A percentile compares a stretch with the other conserved stretches of the same genome.
Conservation (phyloP, 1,140 invertebrate genomes). For the Mycetomoellerius zeteki region DNA sequence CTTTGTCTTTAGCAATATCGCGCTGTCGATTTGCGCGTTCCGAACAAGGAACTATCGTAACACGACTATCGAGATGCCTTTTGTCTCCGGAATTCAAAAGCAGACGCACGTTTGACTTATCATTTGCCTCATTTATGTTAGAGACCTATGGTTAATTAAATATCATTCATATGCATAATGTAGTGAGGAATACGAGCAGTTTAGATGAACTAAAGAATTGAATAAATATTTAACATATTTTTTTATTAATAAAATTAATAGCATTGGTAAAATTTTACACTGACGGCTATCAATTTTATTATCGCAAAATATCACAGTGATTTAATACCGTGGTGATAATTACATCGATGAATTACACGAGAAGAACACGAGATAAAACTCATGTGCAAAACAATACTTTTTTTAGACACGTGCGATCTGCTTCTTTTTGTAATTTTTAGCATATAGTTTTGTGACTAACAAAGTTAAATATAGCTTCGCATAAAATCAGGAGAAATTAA, state of each 20-base stretch:
- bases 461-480: constrained; percentile 33
- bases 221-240: background rate
- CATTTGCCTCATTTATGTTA: background rate
- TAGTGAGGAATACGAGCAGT: background rate
- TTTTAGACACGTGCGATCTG: constrained; percentile 28
- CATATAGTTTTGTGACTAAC: constrained; percentile 28
- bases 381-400: background rate
- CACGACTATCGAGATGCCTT: constrained; percentile 78
- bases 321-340: background rate
- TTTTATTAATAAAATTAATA: constrained; percentile 1
- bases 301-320: background rate
- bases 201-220: background rate
- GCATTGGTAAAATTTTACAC: background rate
- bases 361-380: too few species aligned
- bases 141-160: background rate
- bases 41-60: constrained; percentile 59
- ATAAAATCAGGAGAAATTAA: constrained; percentile 40
- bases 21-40: constrained; percentile 56
- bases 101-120: constrained; percentile 40
- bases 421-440: constrained; percentile 30
- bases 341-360: background rate
- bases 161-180: background rate
- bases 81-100: constrained; percentile 79
- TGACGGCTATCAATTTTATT: background rate
- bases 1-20: constrained; percentile 74